A percentile compares a stretch with the other conserved stretches of the same genome.
Evolutionary conservation across 2,797 vertebrate species (phyloP).

Genomic region (Crax fasciolata): DNA sequence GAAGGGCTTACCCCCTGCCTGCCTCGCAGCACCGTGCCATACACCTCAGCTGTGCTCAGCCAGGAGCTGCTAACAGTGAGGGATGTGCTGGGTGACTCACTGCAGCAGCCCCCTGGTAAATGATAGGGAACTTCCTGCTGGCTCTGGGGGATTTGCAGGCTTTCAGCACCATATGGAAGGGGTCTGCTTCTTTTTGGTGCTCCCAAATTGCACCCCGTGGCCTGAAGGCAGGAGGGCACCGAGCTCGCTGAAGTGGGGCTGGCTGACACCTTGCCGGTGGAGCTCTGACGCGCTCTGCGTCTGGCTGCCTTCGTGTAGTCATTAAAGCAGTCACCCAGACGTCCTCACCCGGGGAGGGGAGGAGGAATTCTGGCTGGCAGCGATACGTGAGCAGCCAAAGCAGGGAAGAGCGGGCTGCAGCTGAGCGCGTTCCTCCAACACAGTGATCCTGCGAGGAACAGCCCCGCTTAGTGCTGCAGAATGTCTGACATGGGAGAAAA

Average conservation of each 20-base stretch:
- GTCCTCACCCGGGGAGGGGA: background rate
- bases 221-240: background rate
- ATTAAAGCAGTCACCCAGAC: background rate
- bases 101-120: background rate
- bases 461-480: background rate
- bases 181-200: accelerated
- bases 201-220: background rate
- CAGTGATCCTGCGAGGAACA: background rate
- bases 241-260: accelerated
- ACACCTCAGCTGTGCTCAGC: background rate
- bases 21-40: accelerated
- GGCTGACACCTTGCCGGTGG: background rate
- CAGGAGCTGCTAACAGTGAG: accelerated
- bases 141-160: accelerated
- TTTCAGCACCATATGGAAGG: accelerated
- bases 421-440: accelerated
- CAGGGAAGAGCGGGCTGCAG: background rate
- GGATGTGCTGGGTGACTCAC: background rate
- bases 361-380: background rate
- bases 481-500: background rate
- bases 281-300: accelerated
- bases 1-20: background rate
- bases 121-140: accelerated
- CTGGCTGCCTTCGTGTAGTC: accelerated
- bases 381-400: background rate